Evolutionary conservation across 2,797 vertebrate species (phyloP), one percentile per base, ranked within the genome.

Genomic region (Manis pentadactyla): DNA sequence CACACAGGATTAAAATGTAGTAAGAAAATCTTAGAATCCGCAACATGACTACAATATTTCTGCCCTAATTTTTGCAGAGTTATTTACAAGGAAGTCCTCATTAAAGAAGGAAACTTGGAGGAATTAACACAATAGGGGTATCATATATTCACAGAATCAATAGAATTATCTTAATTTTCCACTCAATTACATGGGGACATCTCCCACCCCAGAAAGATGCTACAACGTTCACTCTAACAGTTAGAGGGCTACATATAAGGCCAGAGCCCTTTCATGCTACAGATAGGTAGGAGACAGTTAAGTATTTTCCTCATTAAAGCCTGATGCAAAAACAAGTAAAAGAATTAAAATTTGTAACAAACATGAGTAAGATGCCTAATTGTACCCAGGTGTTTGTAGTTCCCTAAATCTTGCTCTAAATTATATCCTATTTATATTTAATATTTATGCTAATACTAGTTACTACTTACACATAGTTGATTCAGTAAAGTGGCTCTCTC

Each of bases 401-500:
- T 96, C 49, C 39, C 78, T 89, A 94, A 95, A 89, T 89, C 89
- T 93, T 89, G 31, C 37, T 97, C 75, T 95, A 93, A 96, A 96
- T 96, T 87, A 90, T 96, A 83, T 95, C 74, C 53, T 93, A 83
- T 94, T 97, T 96, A 91, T 97, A 95, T 89, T 97, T 97, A 96
- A 93, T 95, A 94, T 92, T 94, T 97, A 96, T 94, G 90, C 51
- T 94, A 97, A 97, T 95, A 81, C 86, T 96, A 96, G 92, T 91
- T 95, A 85, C n/a, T 82, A 68, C 42, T 95, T 95, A 91, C 83
- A 59, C 63, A 83, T 37, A 75, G 87, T 46, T 96, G 78, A 95
- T 96, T 95, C 87, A 96, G 73, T 77, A 87, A 96, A 96, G 77
- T 96, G 37, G 77, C 46, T 63, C 74, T 84, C 84, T 96, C 59